Evolutionary conservation across 2,113 vertebrate genomes (phyloP).

Genomic region (Malaclemys terrapin): DNA sequence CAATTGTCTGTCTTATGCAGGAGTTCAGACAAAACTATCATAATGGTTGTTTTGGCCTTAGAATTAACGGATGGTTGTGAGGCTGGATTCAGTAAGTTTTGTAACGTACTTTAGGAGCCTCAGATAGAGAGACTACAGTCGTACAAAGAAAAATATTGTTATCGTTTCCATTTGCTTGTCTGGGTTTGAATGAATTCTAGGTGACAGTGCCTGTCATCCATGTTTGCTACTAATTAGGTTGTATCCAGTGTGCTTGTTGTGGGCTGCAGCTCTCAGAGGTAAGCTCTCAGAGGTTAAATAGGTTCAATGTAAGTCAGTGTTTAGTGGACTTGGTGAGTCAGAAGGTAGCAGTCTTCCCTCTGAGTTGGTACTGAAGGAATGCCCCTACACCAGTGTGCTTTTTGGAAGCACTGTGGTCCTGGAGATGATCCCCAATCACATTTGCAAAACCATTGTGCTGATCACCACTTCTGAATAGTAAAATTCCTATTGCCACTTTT

Average conservation of each 20-base stretch:
- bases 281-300: neutral
- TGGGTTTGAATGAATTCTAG: neutral
- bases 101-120: neutral
- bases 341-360: neutral
- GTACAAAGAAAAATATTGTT: neutral
- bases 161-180: neutral
- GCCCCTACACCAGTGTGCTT: neutral
- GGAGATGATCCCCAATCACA: neutral
- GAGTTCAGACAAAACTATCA: neutral
- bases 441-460: neutral
- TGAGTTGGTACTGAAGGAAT: neutral
- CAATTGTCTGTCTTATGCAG: neutral
- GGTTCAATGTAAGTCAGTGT: conserved; percentile 3
- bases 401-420: no score
- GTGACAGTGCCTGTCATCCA: neutral
- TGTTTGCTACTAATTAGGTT: neutral
- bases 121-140: accelerated
- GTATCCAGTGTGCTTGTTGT: neutral
- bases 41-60: neutral
- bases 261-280: neutral
- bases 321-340: neutral
- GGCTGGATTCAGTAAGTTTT: neutral
- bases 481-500: neutral
- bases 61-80: neutral
- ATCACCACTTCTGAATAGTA: neutral